Evolutionary conservation across 2,113 vertebrate genomes (phyloP).

Genomic region (Carettochelys insculpta): DNA sequence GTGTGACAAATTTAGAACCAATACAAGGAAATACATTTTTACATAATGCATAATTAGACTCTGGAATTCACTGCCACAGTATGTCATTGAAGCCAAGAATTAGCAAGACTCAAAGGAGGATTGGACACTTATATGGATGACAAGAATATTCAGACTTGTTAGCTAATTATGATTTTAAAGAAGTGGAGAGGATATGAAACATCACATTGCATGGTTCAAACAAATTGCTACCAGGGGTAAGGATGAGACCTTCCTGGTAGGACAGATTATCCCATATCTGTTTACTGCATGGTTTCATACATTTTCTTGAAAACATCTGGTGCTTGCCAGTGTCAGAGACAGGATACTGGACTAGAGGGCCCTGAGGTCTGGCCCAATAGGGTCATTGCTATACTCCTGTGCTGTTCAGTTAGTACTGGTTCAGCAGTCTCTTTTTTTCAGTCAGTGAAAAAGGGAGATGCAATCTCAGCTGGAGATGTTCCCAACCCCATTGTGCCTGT

Average conservation of each 20-base stretch:
- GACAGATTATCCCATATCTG: accelerated
- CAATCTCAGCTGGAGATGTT: background rate
- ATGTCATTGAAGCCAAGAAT: background rate
- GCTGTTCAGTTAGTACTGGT: background rate
- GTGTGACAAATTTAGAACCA: background rate
- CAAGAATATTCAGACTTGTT: background rate
- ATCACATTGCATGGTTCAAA: background rate
- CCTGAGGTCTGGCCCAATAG: background rate
- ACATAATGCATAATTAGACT: background rate
- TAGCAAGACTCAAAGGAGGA: background rate
- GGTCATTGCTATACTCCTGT: background rate
- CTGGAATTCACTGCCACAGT: background rate
- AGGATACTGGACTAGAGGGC: background rate
- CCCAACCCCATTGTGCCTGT: background rate
- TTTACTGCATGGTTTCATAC: background rate
- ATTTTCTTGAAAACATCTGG: background rate
- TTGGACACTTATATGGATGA: background rate
- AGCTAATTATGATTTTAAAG: background rate
- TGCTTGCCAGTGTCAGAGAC: background rate
- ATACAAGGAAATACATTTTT: background rate
- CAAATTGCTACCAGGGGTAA: background rate
- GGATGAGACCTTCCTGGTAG: background rate
- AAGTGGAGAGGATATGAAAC: background rate
- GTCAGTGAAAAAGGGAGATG: background rate
- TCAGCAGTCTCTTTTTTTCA: background rate